phyloP scores from a whole-genome alignment of 2,888 invertebrate species.

The Polydrusus tereticollis region DNA sequence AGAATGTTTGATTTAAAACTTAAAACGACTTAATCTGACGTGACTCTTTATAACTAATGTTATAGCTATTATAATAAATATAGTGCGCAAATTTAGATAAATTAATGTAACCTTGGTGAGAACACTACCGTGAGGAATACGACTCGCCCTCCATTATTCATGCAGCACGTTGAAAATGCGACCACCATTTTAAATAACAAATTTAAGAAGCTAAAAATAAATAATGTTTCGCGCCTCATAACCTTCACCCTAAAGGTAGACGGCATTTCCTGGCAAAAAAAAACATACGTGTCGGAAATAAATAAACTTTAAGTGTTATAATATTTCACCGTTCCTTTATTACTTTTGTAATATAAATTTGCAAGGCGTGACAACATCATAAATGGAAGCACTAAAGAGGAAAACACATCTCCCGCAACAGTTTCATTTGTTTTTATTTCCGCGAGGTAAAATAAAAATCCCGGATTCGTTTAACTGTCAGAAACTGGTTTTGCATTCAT shows the following conservation, averaged over 20 bases:
- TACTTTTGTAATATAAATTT: constrained; percentile 39
- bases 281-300: constrained; percentile 34
- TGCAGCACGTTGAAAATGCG: too few relatives aligned
- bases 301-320: constrained; percentile 31
- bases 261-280: constrained; percentile 15
- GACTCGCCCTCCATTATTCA: too few relatives aligned
- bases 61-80: too few relatives aligned
- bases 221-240: neutral
- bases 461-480: neutral
- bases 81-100: too few relatives aligned
- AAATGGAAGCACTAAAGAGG: constrained; percentile 26
- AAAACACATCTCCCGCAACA: constrained; percentile 14
- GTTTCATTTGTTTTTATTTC: constrained; percentile 11
- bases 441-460: constrained; percentile 17
- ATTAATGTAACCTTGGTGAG: too few relatives aligned
- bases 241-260: neutral
- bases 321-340: constrained; percentile 36
- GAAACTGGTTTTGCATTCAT: neutral
- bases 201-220: too few relatives aligned
- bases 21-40: too few relatives aligned
- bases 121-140: too few relatives aligned
- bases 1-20: too few relatives aligned
- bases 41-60: too few relatives aligned
- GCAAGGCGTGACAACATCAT: constrained; percentile 31
- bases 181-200: too few relatives aligned